These are phyloP conservation scores for Ammodytes marinus DNA, from an alignment of 2,113 vertebrate genomes.

Conservation along the genomic window DNA sequence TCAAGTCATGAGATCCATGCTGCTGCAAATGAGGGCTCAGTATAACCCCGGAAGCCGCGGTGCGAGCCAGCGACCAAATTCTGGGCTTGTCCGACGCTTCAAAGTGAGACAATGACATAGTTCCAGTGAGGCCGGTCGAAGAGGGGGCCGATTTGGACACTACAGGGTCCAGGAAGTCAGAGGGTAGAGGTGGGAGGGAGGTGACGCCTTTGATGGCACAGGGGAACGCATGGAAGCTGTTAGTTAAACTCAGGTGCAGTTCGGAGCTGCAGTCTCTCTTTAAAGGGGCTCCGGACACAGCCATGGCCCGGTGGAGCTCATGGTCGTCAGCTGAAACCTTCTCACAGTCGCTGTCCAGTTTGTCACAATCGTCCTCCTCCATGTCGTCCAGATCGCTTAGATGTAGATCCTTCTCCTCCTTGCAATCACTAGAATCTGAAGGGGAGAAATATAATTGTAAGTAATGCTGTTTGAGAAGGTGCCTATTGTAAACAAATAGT, in stretches of 20 bases:
- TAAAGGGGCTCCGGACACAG: slow-evolving; percentile 66
- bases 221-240: slow-evolving; percentile 84
- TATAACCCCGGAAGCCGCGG: slow-evolving; percentile 84
- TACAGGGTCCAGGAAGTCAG: slow-evolving; percentile 83
- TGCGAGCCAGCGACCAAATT: slow-evolving; percentile 96
- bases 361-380: slow-evolving; percentile 90
- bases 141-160: slow-evolving; percentile 72
- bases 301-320: slow-evolving; percentile 65
- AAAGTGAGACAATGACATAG: slow-evolving; percentile 81
- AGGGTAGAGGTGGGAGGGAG: slow-evolving; percentile 72
- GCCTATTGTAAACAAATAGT: background rate
- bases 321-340: slow-evolving; percentile 75
- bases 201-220: slow-evolving; percentile 81
- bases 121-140: slow-evolving; percentile 40
- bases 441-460: background rate
- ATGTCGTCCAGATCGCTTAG: slow-evolving; percentile 93
- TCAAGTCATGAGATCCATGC: slow-evolving; percentile 65
- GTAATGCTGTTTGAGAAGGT: background rate
- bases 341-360: slow-evolving; percentile 87
- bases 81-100: slow-evolving; percentile 88
- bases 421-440: slow-evolving; percentile 87
- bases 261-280: slow-evolving; percentile 85
- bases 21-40: slow-evolving; percentile 71
- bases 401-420: slow-evolving; percentile 87
- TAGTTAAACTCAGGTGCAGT: slow-evolving; percentile 77